A percentile compares a stretch with the other conserved stretches of the same genome.
Conservation (phyloP, 2,113 vertebrate species). For the Apodemus sylvaticus region DNA sequence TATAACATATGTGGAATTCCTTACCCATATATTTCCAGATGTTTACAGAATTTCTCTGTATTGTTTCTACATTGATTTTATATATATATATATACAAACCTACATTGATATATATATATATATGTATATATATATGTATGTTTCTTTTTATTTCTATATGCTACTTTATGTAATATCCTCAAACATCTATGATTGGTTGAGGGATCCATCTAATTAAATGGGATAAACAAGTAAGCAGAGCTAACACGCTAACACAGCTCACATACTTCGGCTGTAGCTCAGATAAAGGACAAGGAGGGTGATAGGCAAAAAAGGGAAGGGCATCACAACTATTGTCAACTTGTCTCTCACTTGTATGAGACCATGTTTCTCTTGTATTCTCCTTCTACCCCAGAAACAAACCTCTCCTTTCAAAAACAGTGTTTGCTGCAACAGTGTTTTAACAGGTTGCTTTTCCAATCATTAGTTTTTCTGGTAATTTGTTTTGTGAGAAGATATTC, state of each 20-base stretch:
- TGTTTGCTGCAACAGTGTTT: neutral
- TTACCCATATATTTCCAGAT: neutral
- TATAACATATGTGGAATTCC: neutral
- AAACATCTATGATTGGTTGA: neutral
- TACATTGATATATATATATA: neutral
- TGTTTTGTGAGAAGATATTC: neutral
- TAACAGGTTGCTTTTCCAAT: conserved; percentile 32
- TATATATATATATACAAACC: no score
- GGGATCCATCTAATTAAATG: neutral
- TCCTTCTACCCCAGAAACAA: neutral
- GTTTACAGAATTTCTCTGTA: neutral
- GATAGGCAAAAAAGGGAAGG: neutral
- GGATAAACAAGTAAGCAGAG: neutral
- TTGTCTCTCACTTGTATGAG: neutral
- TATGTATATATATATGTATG: no score
- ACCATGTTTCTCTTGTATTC: neutral
- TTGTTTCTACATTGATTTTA: no score
- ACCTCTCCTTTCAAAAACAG: neutral
- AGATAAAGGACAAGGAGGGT: neutral
- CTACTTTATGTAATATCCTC: neutral
- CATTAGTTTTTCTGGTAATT: neutral
- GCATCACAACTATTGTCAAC: neutral
- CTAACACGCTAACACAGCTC: neutral
- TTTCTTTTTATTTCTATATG: neutral
- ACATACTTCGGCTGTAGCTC: neutral